A percentile compares a stretch with the other conserved stretches of the same genome.
Evolutionary conservation across 1,140 invertebrate genomes (phyloP).

Genomic region (Orchesella cincta): DNA sequence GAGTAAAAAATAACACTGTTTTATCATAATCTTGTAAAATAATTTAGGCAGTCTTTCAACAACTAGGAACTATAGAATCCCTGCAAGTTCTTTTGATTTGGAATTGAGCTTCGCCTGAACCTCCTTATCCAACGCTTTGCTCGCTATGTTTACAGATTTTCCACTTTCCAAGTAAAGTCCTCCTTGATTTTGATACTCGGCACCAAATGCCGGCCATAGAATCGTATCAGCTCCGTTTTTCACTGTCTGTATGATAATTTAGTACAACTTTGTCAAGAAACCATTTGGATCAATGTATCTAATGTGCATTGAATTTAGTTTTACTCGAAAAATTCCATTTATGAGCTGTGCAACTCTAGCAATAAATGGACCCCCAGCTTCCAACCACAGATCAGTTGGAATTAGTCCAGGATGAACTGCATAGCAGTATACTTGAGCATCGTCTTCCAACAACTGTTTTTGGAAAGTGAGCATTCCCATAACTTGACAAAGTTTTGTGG

Average conservation of each 20-base stretch:
- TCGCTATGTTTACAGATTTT: slow-evolving; percentile 45
- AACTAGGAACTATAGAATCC: neutral
- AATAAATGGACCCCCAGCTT: neutral
- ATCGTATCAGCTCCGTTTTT: slow-evolving; percentile 73
- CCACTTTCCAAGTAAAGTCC: slow-evolving; percentile 53
- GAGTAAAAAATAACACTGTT: too few relatives aligned
- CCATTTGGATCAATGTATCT: neutral
- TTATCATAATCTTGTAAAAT: too few relatives aligned
- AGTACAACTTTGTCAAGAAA: neutral
- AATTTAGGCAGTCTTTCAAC: too few relatives aligned
- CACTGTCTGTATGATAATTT: slow-evolving; percentile 63
- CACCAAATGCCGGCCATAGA: slow-evolving; percentile 71
- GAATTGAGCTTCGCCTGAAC: neutral
- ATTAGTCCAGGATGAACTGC: slow-evolving; percentile 89
- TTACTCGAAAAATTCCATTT: slow-evolving; percentile 25
- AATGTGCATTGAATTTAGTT: slow-evolving; percentile 13
- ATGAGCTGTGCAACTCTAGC: neutral
- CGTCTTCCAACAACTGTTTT: slow-evolving; percentile 61
- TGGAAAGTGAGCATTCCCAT: slow-evolving; percentile 73
- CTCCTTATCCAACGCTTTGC: slow-evolving; percentile 50
- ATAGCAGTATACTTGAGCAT: slow-evolving; percentile 66
- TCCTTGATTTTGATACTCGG: slow-evolving; percentile 66
- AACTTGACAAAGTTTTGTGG: slow-evolving; percentile 85
- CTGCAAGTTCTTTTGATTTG: neutral
- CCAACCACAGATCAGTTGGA: slow-evolving; percentile 74